Evolutionary conservation across 2,113 vertebrate genomes (phyloP).

Genomic region (Marmota monax): DNA sequence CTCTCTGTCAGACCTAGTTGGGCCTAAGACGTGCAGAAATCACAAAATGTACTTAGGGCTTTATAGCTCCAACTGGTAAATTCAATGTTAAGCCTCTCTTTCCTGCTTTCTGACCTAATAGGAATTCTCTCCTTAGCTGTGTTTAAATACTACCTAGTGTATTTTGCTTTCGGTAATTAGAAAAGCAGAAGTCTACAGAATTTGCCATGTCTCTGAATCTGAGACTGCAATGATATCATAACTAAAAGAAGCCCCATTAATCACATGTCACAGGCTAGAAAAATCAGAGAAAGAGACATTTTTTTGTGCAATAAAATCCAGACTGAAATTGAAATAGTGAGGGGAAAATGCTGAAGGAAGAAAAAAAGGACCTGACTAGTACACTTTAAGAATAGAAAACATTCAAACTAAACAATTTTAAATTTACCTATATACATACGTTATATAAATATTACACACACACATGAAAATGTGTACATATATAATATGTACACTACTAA

Average conservation of each 20-base stretch:
- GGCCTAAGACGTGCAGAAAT: constrained; percentile 66
- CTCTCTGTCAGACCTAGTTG: constrained; percentile 63
- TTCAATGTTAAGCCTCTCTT: constrained; percentile 64
- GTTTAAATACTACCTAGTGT: constrained; percentile 66
- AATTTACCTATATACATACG: not conserved
- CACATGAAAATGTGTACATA: not conserved
- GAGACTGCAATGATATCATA: constrained; percentile 75
- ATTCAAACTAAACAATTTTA: constrained; percentile 2
- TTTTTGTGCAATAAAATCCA: constrained; percentile 64
- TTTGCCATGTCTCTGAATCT: constrained; percentile 65
- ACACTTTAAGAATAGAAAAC: constrained; percentile 4
- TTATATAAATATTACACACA: not conserved
- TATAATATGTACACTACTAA: not conserved
- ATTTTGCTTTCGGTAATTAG: constrained; percentile 69
- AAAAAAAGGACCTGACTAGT: not conserved
- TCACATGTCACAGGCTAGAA: constrained; percentile 56
- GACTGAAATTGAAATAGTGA: constrained; percentile 34
- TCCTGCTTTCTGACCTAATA: constrained; percentile 76
- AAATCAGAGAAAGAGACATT: not conserved
- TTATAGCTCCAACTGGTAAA: constrained; percentile 70
- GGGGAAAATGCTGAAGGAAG: constrained; percentile 4
- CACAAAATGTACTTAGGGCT: constrained; percentile 55
- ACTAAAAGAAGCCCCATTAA: constrained; percentile 60
- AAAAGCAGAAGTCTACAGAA: constrained; percentile 71
- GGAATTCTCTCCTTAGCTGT: constrained; percentile 43